Percentiles rank a stretch among this genome's conserved stretches.
These are phyloP conservation scores for Bombus huntii DNA, from an alignment of 1,140 invertebrate genomes.

Conservation along the genomic window DNA sequence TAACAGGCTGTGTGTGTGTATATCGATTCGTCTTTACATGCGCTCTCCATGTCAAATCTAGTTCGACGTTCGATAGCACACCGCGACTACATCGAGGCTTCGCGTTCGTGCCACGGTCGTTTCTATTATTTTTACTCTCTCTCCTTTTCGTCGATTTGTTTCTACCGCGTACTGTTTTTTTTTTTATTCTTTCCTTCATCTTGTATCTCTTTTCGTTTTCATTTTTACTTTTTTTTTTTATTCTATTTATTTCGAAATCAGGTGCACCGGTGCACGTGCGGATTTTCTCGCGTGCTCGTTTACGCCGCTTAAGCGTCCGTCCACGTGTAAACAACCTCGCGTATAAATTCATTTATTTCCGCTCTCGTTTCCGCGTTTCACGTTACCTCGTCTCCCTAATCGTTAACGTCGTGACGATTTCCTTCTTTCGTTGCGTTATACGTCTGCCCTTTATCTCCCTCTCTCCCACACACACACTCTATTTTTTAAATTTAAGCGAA, in stretches of 20 bases:
- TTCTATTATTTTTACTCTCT: not conserved
- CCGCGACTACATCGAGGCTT: not conserved
- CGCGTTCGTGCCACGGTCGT: conserved; percentile 3
- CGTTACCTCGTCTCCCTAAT: not conserved
- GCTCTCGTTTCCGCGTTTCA: not conserved
- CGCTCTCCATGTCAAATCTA: conserved; percentile 31
- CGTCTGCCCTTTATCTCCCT: not conserved
- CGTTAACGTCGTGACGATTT: too few species aligned
- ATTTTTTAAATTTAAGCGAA: not conserved
- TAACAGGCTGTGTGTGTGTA: not conserved
- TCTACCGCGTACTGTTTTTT: not conserved
- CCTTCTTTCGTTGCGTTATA: too few species aligned
- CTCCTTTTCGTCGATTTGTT: not conserved
- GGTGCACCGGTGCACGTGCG: conserved; percentile 29
- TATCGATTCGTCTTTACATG: conserved; percentile 43
- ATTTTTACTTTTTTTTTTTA: too few species aligned
- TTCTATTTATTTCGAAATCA: not conserved
- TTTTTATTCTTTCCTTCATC: not conserved
- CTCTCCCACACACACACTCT: not conserved
- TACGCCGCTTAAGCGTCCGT: conserved; percentile 5
- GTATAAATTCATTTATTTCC: conserved; percentile 41
- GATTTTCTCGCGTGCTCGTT: conserved; percentile 28
- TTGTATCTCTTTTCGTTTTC: not conserved
- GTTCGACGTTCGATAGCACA: conserved; percentile 31
- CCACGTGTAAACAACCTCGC: conserved; percentile 1